These are phyloP conservation scores for Boloria euphrosyne DNA, from an alignment of 2,888 invertebrate genomes.

Conservation along the genomic window DNA sequence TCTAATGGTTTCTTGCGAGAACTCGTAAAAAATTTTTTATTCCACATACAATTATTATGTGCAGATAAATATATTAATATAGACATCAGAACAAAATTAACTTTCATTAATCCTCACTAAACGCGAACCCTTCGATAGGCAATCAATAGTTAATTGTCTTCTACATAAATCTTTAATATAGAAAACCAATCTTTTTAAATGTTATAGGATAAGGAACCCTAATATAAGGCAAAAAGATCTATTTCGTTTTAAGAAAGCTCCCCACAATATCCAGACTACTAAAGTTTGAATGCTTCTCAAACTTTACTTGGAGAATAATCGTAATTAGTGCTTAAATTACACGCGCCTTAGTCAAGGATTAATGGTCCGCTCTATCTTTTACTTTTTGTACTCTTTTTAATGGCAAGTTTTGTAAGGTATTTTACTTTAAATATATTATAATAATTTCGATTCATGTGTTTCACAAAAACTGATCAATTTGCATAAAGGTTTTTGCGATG, in stretches of 20 bases:
- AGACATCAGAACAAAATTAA: constrained; percentile 39
- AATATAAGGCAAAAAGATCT: not conserved
- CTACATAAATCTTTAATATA: constrained; percentile 58
- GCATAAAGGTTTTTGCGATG: constrained; percentile 13
- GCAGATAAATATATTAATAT: constrained; percentile 25
- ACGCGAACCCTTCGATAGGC: constrained; percentile 55
- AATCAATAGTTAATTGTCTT: constrained; percentile 66
- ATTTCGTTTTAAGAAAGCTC: constrained; percentile 5
- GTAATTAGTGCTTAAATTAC: constrained; percentile 28
- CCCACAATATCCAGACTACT: constrained; percentile 18
- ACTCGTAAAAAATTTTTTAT: too few relatives aligned
- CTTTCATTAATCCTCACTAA: constrained; percentile 58
- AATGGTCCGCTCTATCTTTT: constrained; percentile 6
- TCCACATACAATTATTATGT: too few relatives aligned
- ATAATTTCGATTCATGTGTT: constrained; percentile 1
- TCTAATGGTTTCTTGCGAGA: too few relatives aligned
- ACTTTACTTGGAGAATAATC: constrained; percentile 27
- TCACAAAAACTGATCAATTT: constrained; percentile 15
- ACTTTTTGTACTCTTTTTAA: not conserved
- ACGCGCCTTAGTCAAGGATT: constrained; percentile 19
- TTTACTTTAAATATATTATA: not conserved
- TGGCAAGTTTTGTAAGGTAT: too few relatives aligned
- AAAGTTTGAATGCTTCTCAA: constrained; percentile 29
- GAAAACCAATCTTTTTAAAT: constrained; percentile 39
- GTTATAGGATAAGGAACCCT: constrained; percentile 22